Conservation (phyloP, 2,888 invertebrate species). For the Sarcophaga carnaria region DNA sequence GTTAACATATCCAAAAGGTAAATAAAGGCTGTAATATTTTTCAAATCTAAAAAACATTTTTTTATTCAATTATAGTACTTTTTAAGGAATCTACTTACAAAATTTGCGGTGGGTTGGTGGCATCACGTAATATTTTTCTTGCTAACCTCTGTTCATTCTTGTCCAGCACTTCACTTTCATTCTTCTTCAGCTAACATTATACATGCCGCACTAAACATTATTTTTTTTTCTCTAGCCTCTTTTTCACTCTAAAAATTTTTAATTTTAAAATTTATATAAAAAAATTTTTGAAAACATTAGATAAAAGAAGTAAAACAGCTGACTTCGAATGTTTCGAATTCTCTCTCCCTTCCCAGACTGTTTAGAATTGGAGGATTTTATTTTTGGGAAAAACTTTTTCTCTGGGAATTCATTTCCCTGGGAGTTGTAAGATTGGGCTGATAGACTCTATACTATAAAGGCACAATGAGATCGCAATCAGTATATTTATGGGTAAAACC, state of each 20-base stretch:
- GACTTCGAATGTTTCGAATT: slow-evolving; percentile 28
- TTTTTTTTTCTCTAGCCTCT: slow-evolving; percentile 25
- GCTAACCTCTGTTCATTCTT: slow-evolving; percentile 27
- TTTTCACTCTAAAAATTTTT: slow-evolving; percentile 19
- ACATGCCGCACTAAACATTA: slow-evolving; percentile 28
- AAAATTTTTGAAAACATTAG: slow-evolving; percentile 25
- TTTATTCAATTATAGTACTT: slow-evolving; percentile 30
- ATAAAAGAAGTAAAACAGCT: slow-evolving; percentile 22
- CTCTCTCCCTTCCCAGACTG: slow-evolving; percentile 36
- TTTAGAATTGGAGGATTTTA: slow-evolving; percentile 35
- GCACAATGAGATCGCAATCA: too few relatives aligned
- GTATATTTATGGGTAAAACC: too few relatives aligned
- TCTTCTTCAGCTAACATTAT: slow-evolving; percentile 24
- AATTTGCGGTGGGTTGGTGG: slow-evolving; percentile 39
- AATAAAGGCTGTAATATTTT: slow-evolving; percentile 46
- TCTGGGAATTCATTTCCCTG: background rate
- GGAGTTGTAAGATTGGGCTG: background rate
- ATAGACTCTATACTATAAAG: too few relatives aligned
- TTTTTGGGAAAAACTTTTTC: slow-evolving; percentile 21
- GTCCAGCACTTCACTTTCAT: slow-evolving; percentile 21
- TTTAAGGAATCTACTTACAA: slow-evolving; percentile 38
- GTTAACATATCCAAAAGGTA: slow-evolving; percentile 37
- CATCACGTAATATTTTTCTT: slow-evolving; percentile 39
- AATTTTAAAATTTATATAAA: slow-evolving; percentile 15
- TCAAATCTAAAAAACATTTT: slow-evolving; percentile 39